Evolutionary conservation across 2,888 invertebrate species (phyloP).

Genomic region (Drosophila sordidula): DNA sequence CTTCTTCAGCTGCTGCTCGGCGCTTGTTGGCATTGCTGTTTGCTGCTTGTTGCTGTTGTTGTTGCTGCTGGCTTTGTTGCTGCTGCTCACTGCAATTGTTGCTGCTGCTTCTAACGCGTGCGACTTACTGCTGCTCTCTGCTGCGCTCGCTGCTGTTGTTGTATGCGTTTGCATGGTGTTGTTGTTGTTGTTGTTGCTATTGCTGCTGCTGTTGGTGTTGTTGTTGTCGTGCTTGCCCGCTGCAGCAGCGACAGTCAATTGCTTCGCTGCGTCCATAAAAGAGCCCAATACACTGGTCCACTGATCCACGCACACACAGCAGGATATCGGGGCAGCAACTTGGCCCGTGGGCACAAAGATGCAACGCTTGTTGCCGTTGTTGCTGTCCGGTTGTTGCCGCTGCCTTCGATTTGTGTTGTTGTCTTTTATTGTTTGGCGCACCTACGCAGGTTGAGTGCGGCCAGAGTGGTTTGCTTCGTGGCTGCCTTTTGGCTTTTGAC

Average conservation of each 20-base stretch:
- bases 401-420: conserved; percentile 28
- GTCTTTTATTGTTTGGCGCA: conserved; percentile 78
- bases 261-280: conserved; percentile 74
- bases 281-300: conserved; percentile 63
- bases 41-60: conserved; percentile 41
- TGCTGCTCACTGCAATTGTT: conserved; percentile 25
- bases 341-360: conserved; percentile 64
- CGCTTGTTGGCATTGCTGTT: conserved; percentile 43
- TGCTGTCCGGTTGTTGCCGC: conserved; percentile 42
- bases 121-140: conserved; percentile 26
- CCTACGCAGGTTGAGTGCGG: conserved; percentile 67
- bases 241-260: conserved; percentile 69
- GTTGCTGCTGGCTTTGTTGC: conserved; percentile 25
- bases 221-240: conserved; percentile 51
- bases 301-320: conserved; percentile 70
- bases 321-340: conserved; percentile 66
- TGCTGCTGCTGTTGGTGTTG: conserved; percentile 39
- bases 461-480: conserved; percentile 22
- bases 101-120: conserved; percentile 37
- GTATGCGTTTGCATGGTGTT: conserved; percentile 27
- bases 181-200: conserved; percentile 26
- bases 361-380: conserved; percentile 54
- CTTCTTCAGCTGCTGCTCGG: conserved; percentile 44
- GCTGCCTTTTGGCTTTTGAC: conserved; percentile 59
- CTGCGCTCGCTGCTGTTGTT: conserved; percentile 14